phyloP scores from a whole-genome alignment of 2,797 vertebrate genomes.

The Tokudaia tokunoshimensis region DNA sequence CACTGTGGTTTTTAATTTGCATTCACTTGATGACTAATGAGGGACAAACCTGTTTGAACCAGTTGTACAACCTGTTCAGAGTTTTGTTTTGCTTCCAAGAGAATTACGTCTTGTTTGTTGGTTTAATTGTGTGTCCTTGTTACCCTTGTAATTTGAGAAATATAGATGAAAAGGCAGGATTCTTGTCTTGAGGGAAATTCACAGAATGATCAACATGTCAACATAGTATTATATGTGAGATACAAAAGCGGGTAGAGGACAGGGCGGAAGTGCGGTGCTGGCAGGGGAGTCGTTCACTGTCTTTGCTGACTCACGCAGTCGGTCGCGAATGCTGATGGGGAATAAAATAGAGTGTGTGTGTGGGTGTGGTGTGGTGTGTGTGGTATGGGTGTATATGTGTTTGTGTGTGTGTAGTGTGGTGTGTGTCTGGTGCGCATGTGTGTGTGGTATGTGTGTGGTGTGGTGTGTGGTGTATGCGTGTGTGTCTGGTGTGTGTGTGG shows the following conservation, averaged over 20 bases:
- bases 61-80: constrained; percentile 53
- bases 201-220: background rate
- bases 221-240: background rate
- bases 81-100: constrained; percentile 55
- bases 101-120: background rate
- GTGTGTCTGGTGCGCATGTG: too few species aligned
- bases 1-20: background rate
- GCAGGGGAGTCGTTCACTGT: background rate
- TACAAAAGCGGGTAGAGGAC: background rate
- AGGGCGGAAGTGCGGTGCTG: background rate
- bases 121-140: constrained; percentile 8
- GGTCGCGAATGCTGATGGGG: fast-evolving
- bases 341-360: background rate
- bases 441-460: background rate
- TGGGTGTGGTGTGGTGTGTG: background rate
- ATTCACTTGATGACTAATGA: constrained; percentile 39
- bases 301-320: background rate
- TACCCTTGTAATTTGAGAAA: constrained; percentile 19
- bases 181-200: constrained; percentile 21
- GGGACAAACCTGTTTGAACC: constrained; percentile 54
- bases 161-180: constrained; percentile 7
- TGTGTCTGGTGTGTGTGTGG: background rate
- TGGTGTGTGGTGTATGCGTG: too few species aligned
- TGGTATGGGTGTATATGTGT: too few species aligned
- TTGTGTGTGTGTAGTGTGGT: background rate